A percentile compares a stretch with the other conserved stretches of the same genome.
Conservation (phyloP, 2,797 vertebrate species). For the Micromesistius poutassou region DNA sequence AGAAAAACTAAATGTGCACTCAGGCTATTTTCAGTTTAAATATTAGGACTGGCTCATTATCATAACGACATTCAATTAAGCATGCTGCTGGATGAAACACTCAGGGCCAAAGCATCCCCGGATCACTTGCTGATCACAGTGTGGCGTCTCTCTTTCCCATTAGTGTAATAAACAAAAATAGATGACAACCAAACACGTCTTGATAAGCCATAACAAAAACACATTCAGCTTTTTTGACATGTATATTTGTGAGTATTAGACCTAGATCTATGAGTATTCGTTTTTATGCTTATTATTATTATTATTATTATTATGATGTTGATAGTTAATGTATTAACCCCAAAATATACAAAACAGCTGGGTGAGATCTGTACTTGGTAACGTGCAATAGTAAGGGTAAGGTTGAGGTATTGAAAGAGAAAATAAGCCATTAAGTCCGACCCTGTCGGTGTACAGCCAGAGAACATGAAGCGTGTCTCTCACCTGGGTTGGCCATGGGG, state of each 20-base stretch:
- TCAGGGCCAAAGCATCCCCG: background rate
- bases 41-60: background rate
- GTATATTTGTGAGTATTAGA: too few species aligned
- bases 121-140: background rate
- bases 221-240: too few species aligned
- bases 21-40: background rate
- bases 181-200: background rate
- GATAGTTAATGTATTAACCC: too few species aligned
- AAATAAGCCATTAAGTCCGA: background rate
- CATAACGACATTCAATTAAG: slow-evolving; percentile 2
- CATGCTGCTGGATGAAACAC: background rate
- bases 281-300: too few species aligned
- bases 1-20: slow-evolving; percentile 8
- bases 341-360: too few species aligned
- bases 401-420: background rate
- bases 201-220: background rate
- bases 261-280: too few species aligned
- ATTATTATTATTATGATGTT: too few species aligned
- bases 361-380: background rate
- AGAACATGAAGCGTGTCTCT: slow-evolving; percentile 7
- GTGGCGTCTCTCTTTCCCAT: background rate
- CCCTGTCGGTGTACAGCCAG: background rate
- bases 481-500: slow-evolving; percentile 90
- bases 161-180: background rate
- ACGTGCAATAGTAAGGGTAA: background rate